A percentile compares a stretch with the other conserved stretches of the same genome.
Evolutionary conservation across 2,888 invertebrate species (phyloP).

Genomic region (Drosophila cognata): DNA sequence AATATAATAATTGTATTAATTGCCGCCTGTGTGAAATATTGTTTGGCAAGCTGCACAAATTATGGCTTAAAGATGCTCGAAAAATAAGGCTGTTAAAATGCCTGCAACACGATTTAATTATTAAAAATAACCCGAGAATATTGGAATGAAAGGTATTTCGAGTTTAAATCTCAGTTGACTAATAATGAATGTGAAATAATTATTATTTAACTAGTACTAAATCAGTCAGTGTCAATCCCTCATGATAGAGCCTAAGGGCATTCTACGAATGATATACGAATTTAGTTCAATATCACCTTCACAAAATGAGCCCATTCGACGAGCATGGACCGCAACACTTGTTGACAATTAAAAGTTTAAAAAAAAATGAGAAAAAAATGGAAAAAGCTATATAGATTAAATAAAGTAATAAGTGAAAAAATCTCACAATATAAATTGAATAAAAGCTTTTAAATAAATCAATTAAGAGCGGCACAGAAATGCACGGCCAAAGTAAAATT

Average conservation of each 20-base stretch:
- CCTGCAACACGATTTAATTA: constrained; percentile 7
- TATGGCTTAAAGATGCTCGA: constrained; percentile 1
- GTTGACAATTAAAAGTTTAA: not conserved
- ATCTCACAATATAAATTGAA: not conserved
- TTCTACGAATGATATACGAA: not conserved
- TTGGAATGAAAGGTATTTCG: not conserved
- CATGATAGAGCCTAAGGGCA: not conserved
- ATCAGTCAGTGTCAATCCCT: not conserved
- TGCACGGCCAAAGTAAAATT: not conserved
- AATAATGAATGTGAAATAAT: not conserved
- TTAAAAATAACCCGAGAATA: not conserved
- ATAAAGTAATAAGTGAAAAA: not conserved
- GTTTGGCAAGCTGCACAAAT: constrained; percentile 20
- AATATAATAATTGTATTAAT: constrained; percentile 77
- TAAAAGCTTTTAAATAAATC: not conserved
- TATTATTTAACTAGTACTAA: not conserved
- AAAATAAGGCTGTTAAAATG: not conserved
- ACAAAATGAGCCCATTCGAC: not conserved
- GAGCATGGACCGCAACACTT: no score
- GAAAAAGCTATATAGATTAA: not conserved
- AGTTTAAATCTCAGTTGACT: not conserved
- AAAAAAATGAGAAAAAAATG: not conserved
- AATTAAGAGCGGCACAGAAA: not conserved
- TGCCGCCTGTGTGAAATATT: constrained; percentile 46
- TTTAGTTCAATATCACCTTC: not conserved